phyloP scores from a whole-genome alignment of 2,113 vertebrate genomes.

The Mus musculus region DNA sequence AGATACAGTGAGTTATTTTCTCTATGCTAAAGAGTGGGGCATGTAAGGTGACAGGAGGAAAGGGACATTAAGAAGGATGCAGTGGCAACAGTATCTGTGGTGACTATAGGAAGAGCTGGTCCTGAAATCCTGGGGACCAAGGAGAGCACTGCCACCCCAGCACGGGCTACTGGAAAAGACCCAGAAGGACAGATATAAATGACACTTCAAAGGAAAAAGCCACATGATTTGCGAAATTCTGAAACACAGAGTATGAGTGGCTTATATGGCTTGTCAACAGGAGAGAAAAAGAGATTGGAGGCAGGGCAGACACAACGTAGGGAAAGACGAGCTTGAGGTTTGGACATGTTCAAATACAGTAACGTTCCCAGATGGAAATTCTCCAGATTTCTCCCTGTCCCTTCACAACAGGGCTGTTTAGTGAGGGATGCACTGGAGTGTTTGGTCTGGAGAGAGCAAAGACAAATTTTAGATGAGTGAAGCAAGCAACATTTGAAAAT shows the following conservation, averaged over 20 bases:
- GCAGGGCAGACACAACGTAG: background rate
- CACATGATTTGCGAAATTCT: background rate
- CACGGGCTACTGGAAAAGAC: background rate
- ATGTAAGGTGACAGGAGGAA: background rate
- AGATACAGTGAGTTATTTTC: background rate
- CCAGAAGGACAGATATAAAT: background rate
- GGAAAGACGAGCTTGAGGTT: background rate
- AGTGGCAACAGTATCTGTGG: background rate
- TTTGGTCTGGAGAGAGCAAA: background rate
- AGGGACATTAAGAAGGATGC: background rate
- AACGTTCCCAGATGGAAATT: background rate
- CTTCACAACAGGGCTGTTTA: background rate
- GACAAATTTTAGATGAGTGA: background rate
- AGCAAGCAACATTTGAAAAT: constrained; percentile 36
- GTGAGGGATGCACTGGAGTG: background rate
- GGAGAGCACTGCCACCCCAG: background rate
- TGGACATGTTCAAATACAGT: background rate
- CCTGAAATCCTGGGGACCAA: background rate
- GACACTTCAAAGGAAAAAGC: constrained; percentile 24
- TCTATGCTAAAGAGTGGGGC: background rate
- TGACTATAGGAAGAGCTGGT: background rate
- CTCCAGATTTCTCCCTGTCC: background rate
- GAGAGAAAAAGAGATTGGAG: background rate
- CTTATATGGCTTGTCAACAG: background rate
- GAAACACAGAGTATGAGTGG: background rate